Conservation (phyloP, 2,113 vertebrate species). For the Etia nguti region DNA sequence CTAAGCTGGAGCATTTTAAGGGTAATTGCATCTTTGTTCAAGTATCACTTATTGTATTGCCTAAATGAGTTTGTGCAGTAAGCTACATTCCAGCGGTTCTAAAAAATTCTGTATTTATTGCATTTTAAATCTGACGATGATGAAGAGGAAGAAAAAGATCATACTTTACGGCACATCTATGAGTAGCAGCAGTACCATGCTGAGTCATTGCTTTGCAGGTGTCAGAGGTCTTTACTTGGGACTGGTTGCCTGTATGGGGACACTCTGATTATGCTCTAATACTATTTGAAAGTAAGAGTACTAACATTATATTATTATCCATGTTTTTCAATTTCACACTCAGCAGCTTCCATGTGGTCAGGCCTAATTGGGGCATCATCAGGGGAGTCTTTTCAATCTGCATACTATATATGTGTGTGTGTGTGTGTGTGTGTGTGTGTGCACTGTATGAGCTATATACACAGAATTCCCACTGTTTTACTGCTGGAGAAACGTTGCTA, state of each 20-base stretch:
- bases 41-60: constrained; percentile 30
- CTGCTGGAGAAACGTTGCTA: constrained; percentile 25
- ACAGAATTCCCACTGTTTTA: constrained; percentile 49
- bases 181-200: not conserved
- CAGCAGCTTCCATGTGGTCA: constrained; percentile 64
- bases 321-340: constrained; percentile 70
- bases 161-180: not conserved
- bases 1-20: constrained; percentile 12
- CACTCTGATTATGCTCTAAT: constrained; percentile 13
- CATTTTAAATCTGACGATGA: not conserved
- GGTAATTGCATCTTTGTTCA: constrained; percentile 24
- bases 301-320: constrained; percentile 41
- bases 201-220: not conserved
- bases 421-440: not conserved
- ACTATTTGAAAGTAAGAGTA: constrained; percentile 8
- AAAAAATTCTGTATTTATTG: not conserved
- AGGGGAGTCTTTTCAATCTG: constrained; percentile 41
- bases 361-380: constrained; percentile 60
- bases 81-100: not conserved
- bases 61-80: not conserved
- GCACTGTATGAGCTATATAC: not conserved
- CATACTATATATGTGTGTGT: not conserved
- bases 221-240: not conserved
- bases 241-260: not conserved
- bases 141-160: not conserved